Percentiles rank a stretch among this genome's conserved stretches.
Conservation (phyloP, 1,140 invertebrate species). For the Globodera rostochiensis region DNA sequence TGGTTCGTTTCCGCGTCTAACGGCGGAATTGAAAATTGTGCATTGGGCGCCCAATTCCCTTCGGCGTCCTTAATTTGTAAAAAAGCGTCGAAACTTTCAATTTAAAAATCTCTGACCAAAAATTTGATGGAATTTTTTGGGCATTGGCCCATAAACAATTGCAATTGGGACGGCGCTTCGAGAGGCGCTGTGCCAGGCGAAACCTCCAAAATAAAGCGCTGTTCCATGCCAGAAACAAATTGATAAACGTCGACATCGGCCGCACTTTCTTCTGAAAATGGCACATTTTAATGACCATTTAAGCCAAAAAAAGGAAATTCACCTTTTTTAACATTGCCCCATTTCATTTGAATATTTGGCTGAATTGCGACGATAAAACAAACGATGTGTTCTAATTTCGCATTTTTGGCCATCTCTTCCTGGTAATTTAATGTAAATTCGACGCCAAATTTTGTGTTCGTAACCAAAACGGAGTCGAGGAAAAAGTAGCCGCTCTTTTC, state of each 20-base stretch:
- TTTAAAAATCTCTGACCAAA: conserved; percentile 34
- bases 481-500: conserved; percentile 30
- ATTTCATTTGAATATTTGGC: conserved; percentile 32
- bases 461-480: conserved; percentile 1
- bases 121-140: conserved; percentile 41
- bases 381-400: conserved; percentile 25
- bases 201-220: conserved; percentile 40
- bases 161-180: conserved; percentile 11
- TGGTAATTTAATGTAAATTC: conserved; percentile 30
- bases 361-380: conserved; percentile 37
- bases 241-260: background rate
- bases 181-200: conserved; percentile 47
- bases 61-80: conserved; percentile 28
- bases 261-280: background rate
- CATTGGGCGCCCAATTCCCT: conserved; percentile 33
- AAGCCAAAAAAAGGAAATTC: background rate
- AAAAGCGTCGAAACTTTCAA: too few relatives aligned
- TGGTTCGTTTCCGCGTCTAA: conserved; percentile 27
- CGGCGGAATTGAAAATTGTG: conserved; percentile 20
- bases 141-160: conserved; percentile 25
- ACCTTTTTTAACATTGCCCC: background rate
- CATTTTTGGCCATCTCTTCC: conserved; percentile 28
- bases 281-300: background rate
- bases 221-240: conserved; percentile 45
- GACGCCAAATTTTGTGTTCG: conserved; percentile 6